A percentile compares a stretch with the other conserved stretches of the same genome.
phyloP scores from a whole-genome alignment of 2,113 vertebrate genomes.

The Myotis brandtii region DNA sequence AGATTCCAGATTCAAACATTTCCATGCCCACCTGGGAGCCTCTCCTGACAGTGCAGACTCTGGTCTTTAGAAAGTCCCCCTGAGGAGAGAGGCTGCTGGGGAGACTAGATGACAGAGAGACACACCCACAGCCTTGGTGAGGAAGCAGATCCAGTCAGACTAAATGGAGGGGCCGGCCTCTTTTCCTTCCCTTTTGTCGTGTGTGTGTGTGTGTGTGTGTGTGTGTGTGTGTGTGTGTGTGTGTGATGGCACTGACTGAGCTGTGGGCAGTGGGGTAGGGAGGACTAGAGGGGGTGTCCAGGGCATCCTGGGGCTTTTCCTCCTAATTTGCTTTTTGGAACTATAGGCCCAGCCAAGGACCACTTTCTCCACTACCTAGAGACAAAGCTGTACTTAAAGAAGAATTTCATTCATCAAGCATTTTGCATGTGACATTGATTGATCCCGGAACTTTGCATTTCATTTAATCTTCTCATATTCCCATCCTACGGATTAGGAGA shows the following conservation, averaged over 20 bases:
- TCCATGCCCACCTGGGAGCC: neutral
- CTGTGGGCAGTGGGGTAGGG: neutral
- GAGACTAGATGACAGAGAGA: conserved; percentile 31
- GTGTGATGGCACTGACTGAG: neutral
- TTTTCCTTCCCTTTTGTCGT: conserved; percentile 76
- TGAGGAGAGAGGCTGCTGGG: neutral
- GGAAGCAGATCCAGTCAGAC: conserved; percentile 56
- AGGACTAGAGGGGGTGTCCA: neutral
- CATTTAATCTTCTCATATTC: neutral
- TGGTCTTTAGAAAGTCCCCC: neutral
- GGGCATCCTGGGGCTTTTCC: neutral
- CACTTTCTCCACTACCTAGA: neutral
- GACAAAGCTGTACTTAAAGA: neutral
- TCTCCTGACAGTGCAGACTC: neutral
- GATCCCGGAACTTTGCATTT: neutral
- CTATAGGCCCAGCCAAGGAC: neutral
- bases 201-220: neutral
- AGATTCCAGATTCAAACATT: neutral
- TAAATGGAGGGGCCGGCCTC: conserved; percentile 11
- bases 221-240: neutral
- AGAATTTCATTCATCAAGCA: neutral
- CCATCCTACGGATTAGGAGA: neutral
- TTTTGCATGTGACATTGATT: neutral
- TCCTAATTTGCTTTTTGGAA: conserved; percentile 11
- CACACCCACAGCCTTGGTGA: neutral